Evolutionary conservation across 1,140 invertebrate genomes (phyloP), one percentile per base, ranked within the genome.

Genomic region (Drosophila neocordata): DNA sequence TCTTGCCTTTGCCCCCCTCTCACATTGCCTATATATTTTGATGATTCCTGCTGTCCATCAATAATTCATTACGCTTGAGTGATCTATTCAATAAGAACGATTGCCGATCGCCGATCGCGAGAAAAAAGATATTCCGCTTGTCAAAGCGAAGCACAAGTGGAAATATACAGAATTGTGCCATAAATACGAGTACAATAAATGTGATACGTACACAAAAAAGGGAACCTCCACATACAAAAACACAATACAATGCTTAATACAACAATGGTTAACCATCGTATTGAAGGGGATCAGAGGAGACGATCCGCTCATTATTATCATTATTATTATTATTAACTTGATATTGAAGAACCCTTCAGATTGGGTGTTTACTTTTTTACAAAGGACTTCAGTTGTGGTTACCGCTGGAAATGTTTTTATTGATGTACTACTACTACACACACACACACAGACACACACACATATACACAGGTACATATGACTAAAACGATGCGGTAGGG

Each of bases 41-140:
- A 31, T 44, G 38, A n/a, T 51, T 8, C 63, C 13, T 48, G 51
- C 70, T 68, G 62, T 75, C 70, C 82, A 88, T 88, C 83, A 88
- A 88, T 88, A 88, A 88, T 88, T 88, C 83, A 88, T 88, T 79
- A 51, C 65, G 78, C 52, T 61, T 81, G 78, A 85, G 70, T 85
- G 82, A 85, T 85, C 82, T 85, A 85, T 85, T 85, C 82, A 76
- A 56, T 38, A 20, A 48, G 66, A 67, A 48, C 41, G 15, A 48
- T 48, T 48, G 41, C 41, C 41, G 41, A 48, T 48, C 41, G 41
- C 41, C 51, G 77, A 78, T 69, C 75, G 84, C 84, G 84, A 89
- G 79, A 88, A 89, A 88, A 88, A 88, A 89, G 77, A 80, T 80
- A 88, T 88, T 89, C 84, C 84, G 84, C 84, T 61, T 88, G 84